Evolutionary conservation across 1,140 invertebrate species (phyloP), one percentile per base, ranked within the genome.

Genomic region (Drosophila lowei): DNA sequence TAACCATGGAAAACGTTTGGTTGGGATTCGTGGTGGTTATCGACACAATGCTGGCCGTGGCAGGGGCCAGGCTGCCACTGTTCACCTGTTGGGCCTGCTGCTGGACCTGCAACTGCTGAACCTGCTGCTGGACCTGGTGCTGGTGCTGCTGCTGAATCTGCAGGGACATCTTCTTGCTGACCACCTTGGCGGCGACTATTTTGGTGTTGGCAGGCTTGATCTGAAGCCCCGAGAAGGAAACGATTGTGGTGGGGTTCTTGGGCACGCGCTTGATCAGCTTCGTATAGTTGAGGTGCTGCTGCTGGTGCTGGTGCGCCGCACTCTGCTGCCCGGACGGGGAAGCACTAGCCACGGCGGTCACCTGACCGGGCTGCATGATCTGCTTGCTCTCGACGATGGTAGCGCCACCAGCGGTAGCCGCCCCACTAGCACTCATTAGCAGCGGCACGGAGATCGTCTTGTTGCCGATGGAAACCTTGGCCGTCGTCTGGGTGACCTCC

Each of bases 401-500:
- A 2, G 84, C 83, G 13, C 74, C 68, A 9, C 78, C 86, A 0
- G 81, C 81, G 0, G 77, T 79, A 13, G 74, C 72, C 46, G 65
- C 77, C 4, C 67, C 72, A 23, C 68, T 71, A 42, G 73, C 56
- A 44, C 61, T 88, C 23, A 89, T 77, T 5, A 84, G 76, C 42
- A 94, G 90, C 6, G 93, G 93, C 30, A 94, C 93, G 9, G 93
- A 93, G 63, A 94, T 94, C 15, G 93, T 94, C 73, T 93, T 93
- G 75, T 94, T 94, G 9, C 93, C 93, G 55, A 94, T 94, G 3
- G 93, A 94, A 13, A 94, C 93, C 21, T 91, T 91, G 25, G 91
- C 90, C 52, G 90, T 90, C 6, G 89, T 89, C 60, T 91, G 89
- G 6, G 81, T 91, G 2, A 89, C 81, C 46, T 90, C 88, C 9